Base-by-base conservation (phyloP, 2,888 invertebrate genomes). In the Plebejus melissa region DNA sequence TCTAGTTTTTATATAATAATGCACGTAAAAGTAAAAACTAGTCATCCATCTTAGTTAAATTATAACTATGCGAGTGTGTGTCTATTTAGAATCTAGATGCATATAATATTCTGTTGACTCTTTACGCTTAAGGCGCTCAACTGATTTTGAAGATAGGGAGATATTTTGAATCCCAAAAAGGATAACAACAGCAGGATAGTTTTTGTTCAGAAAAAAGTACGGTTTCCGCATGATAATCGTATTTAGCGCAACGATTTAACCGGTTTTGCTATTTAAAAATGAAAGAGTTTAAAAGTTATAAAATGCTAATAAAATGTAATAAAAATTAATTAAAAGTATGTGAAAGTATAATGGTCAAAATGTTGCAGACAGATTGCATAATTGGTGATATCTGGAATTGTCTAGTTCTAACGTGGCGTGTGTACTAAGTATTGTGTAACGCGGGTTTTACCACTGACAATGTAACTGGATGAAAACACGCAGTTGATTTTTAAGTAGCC, bases 331-430 rank as follows among this genome's bases (percentile, higher is more conserved):
- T 32, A 65, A 38, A 41, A 74, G 16, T n/a, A 58, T 22, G 70
- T 58, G 28, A 70, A 28, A 74, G 70, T 41, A n/a, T 22, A 22
- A 22, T 13, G 5, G 38, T 22, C 72, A 72, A 57, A 76, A 75
- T 74, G 83, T 78, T 22, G 77, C 80, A 75, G 82, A 76, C 79
- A 36, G 77, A 74, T 84, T 83, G 77, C 81, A 78, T 77, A 84
- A 84, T 78, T 77, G 22, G 80, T 76, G 41, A 79, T 80, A 79
- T 82, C 82, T 80, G 80, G 82, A 81, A 83, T 79, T 78, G 82
- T 80, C 84, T 82, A 78, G 58, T 58, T 32, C 60, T 36, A 46
- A 28, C 57, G 50, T 74, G 41, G 22, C 65, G 46, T 74, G 60
- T 11, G 65, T 46, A 50, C 50, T 50, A 36, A 75, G 36, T 69